Evolutionary conservation across 2,113 vertebrate genomes (phyloP).

Genomic region (Corydoras maculifer): DNA sequence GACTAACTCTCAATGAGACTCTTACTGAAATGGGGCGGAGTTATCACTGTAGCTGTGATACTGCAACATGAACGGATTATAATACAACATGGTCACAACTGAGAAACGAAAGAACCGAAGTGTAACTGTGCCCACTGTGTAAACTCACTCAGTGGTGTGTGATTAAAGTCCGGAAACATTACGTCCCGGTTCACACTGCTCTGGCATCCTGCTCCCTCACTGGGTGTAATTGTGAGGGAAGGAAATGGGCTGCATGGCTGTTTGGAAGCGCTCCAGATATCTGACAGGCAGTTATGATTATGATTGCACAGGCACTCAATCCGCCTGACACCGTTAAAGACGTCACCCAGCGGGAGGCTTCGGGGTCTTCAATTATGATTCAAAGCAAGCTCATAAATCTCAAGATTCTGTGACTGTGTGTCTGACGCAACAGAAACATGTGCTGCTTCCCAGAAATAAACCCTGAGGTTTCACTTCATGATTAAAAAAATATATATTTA

Average conservation of each 20-base stretch:
- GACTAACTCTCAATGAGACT: too few relatives aligned
- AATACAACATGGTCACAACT: too few relatives aligned
- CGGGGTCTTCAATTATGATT: slow-evolving; percentile 6
- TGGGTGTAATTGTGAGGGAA: slow-evolving; percentile 5
- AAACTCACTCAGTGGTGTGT: background rate
- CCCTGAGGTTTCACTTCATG: too few relatives aligned
- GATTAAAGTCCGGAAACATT: background rate
- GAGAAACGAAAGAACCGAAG: background rate
- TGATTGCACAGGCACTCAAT: background rate
- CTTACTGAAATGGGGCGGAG: too few relatives aligned
- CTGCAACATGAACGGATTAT: too few relatives aligned
- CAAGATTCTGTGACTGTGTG: too few relatives aligned
- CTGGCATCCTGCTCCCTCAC: background rate
- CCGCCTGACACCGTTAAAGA: background rate
- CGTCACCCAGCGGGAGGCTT: background rate
- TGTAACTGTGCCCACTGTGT: background rate
- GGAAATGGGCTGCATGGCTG: slow-evolving; percentile 12
- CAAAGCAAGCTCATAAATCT: background rate
- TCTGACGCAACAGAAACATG: too few relatives aligned
- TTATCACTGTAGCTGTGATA: too few relatives aligned
- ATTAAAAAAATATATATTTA: background rate
- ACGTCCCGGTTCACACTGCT: background rate
- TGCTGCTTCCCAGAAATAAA: too few relatives aligned
- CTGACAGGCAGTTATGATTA: slow-evolving; percentile 12
- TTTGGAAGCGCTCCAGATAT: background rate